These are phyloP conservation scores for Suncus etruscus DNA, from an alignment of 2,113 vertebrate genomes.

Conservation along the genomic window DNA sequence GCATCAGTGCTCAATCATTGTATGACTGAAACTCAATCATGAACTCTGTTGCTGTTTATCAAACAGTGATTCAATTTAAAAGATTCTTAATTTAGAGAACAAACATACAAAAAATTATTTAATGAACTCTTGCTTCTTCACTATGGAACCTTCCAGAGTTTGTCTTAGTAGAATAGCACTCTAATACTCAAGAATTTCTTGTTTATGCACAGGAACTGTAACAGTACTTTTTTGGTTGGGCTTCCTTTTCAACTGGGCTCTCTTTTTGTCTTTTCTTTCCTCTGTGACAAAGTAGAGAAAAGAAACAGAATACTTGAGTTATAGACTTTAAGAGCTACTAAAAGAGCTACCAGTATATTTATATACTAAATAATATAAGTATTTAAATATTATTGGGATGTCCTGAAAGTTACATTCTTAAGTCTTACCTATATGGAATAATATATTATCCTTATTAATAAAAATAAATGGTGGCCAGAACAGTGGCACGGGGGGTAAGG, in stretches of 20 bases:
- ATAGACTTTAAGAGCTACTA: not conserved
- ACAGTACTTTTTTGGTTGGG: no score
- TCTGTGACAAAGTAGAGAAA: not conserved
- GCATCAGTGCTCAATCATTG: no score
- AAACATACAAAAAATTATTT: no score
- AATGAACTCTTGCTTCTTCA: not conserved
- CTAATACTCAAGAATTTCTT: not conserved
- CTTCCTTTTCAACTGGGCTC: not conserved
- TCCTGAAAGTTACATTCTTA: conserved; percentile 34
- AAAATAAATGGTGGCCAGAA: not conserved
- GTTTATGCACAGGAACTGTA: not conserved
- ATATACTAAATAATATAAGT: not conserved
- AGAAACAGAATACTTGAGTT: not conserved
- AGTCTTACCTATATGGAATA: conserved; percentile 44
- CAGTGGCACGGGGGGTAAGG: no score
- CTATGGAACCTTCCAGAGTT: not conserved
- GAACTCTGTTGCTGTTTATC: no score
- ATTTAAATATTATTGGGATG: conserved; percentile 27
- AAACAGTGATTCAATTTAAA: no score
- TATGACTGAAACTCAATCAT: no score
- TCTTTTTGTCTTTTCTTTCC: not conserved
- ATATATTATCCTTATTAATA: conserved; percentile 49
- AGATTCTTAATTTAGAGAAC: no score
- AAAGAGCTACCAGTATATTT: not conserved
- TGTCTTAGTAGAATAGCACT: not conserved